Conservation (phyloP, 1,140 invertebrate genomes). For the Drosophila miranda region DNA sequence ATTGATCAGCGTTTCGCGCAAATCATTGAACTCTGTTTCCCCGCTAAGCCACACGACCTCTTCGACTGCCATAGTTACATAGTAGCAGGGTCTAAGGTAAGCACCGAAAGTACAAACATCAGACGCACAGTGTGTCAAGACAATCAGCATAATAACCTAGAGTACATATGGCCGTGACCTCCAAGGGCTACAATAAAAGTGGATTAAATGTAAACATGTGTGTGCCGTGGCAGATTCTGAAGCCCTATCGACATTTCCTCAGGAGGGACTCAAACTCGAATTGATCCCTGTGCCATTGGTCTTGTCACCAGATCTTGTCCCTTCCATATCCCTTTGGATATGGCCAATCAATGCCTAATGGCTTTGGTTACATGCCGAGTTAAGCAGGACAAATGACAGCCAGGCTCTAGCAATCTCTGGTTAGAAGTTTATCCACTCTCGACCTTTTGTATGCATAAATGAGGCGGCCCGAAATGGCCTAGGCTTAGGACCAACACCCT, state of each 20-base stretch:
- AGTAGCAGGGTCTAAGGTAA: no score
- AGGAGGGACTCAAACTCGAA: constrained; percentile 13
- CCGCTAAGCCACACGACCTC: no score
- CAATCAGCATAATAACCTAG: constrained; percentile 78
- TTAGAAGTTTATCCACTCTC: constrained; percentile 31
- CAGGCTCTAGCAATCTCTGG: constrained; percentile 34
- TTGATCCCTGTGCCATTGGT: constrained; percentile 45
- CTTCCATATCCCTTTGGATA: neutral
- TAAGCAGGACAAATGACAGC: constrained; percentile 57
- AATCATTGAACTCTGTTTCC: no score
- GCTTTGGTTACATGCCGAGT: constrained; percentile 70
- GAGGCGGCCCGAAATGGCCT: neutral
- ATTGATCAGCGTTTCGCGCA: no score
- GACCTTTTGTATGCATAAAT: constrained; percentile 6
- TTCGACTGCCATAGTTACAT: no score
- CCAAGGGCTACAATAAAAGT: constrained; percentile 63
- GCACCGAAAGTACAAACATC: constrained; percentile 10
- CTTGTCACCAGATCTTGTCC: no score
- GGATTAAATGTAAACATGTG: constrained; percentile 75
- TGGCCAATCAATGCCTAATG: constrained; percentile 62
- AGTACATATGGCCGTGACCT: constrained; percentile 4
- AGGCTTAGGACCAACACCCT: no score
- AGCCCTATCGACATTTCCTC: neutral
- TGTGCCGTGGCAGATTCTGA: constrained; percentile 14
- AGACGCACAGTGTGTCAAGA: constrained; percentile 58